Base-by-base conservation (phyloP, 2,888 invertebrate genomes). In the Ormyrus rosae region DNA sequence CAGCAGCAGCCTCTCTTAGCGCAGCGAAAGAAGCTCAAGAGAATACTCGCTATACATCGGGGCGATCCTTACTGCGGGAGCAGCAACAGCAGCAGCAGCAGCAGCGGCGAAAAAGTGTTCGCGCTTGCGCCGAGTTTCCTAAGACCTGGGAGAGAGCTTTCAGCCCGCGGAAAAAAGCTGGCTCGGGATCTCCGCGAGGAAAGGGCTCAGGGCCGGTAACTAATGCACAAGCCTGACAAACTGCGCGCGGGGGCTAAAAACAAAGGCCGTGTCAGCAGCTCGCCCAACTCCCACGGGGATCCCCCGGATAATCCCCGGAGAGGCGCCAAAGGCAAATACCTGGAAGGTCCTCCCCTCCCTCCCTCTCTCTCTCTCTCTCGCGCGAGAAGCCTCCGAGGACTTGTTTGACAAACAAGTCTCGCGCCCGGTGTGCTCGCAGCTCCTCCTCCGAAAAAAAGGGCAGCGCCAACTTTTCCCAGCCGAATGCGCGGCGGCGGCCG, bases 281-380 rank as follows among this genome's bases (percentile, higher is more conserved):
- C 72, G 70, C 72, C 69, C 67, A 83, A 73, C 80, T 86, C 85
- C 64, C 85, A 83, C 84, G 83, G 58, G 84, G 83, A 85, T 84
- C 69, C 51, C 51, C 75, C 60, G 71, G 75, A 84, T 85, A 85
- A 86, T 85, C 83, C 84, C 79, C 78, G 19, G 68, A 81, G 81
- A 83, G 19, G 19, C 34, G n/a, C 10, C 48, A n/a, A 64, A 72
- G 73, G 69, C 74, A 74, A 73, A 78, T 78, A 78, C 60, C 67
- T 78, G 72, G 46, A 61, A 78, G 67, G 67, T 78, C 78, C 53
- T 61, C 48, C n/a, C 71, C 6, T 2, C 19, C 0, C 19, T 1
- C 19, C 19, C 0, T 1, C 19, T 19, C 19, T 19, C 19, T 19
- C 19, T 2, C 19, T 19, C 19, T 19, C 45, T 34, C 55, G 45